Conservation (phyloP, 2,888 invertebrate genomes). For the Campoplex capitator region DNA sequence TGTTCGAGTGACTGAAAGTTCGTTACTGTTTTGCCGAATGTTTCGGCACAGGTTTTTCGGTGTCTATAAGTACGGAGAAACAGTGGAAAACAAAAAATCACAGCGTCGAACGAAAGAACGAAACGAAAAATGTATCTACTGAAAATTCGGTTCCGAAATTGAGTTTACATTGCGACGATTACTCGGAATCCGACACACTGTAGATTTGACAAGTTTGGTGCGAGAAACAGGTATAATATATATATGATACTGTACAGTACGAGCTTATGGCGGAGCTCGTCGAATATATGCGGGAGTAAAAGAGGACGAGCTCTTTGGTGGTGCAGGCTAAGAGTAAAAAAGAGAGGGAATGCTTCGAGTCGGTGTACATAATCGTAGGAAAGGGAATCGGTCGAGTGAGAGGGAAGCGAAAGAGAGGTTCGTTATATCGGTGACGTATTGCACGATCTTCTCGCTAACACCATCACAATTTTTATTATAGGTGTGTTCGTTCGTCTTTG, state of each 20-base stretch:
- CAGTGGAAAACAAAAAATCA: neutral
- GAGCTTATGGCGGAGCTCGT: constrained; percentile 5
- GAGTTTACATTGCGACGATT: neutral
- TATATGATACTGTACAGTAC: neutral
- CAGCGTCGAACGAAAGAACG: neutral
- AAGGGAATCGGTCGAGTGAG: constrained; percentile 57
- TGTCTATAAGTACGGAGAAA: neutral
- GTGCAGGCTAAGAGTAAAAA: neutral
- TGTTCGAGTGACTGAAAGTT: neutral
- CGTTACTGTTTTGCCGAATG: neutral
- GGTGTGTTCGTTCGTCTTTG: neutral
- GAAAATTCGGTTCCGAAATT: neutral
- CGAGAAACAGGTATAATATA: constrained; percentile 34
- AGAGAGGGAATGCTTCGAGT: constrained; percentile 25
- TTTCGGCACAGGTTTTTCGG: neutral
- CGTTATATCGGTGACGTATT: constrained; percentile 31
- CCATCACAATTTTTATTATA: neutral
- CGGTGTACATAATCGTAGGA: constrained; percentile 47
- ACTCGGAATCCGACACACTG: constrained; percentile 20
- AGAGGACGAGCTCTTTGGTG: constrained; percentile 53
- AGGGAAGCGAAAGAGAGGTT: constrained; percentile 52
- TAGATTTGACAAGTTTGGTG: constrained; percentile 16
- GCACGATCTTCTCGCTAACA: constrained; percentile 14
- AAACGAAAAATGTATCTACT: neutral
- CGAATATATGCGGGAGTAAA: constrained; percentile 62